Conservation (phyloP, 2,888 invertebrate species). For the Acrocera orbiculus region DNA sequence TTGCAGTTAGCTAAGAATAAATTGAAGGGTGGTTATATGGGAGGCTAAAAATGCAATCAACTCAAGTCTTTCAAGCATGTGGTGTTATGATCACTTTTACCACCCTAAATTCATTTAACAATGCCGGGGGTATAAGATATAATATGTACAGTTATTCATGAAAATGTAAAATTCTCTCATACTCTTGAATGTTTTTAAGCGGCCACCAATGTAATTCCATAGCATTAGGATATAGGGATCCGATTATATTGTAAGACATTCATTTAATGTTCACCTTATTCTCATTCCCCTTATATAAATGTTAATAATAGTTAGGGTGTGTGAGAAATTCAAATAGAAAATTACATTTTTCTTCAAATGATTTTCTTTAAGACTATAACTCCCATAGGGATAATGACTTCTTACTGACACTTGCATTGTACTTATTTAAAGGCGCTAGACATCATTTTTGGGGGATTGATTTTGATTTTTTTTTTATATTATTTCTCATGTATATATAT, state of each 20-base stretch:
- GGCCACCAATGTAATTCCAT: slow-evolving; percentile 2
- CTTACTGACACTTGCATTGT: slow-evolving; percentile 9
- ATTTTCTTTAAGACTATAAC: slow-evolving; percentile 8
- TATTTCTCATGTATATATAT: too few relatives aligned
- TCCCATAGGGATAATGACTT: slow-evolving; percentile 11
- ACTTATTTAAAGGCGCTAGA: too few relatives aligned
- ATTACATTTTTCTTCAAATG: slow-evolving; percentile 10
- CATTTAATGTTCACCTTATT: background rate
- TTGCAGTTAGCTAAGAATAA: too few relatives aligned
- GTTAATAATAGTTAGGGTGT: background rate
- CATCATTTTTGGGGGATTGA: too few relatives aligned
- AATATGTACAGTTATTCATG: slow-evolving; percentile 10
- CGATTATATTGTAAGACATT: background rate
- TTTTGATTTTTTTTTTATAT: too few relatives aligned
- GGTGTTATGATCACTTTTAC: slow-evolving; percentile 9
- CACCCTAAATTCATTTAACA: background rate
- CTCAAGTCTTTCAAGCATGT: slow-evolving; percentile 10
- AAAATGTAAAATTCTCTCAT: slow-evolving; percentile 12
- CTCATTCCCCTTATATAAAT: background rate
- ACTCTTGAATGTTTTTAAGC: too few relatives aligned
- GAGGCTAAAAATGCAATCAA: slow-evolving; percentile 12
- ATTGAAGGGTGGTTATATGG: too few relatives aligned
- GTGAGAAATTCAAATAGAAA: slow-evolving; percentile 3
- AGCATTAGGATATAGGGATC: background rate
- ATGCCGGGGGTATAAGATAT: background rate